phyloP scores from a whole-genome alignment of 2,113 vertebrate genomes.

The Panurus biarmicus region DNA sequence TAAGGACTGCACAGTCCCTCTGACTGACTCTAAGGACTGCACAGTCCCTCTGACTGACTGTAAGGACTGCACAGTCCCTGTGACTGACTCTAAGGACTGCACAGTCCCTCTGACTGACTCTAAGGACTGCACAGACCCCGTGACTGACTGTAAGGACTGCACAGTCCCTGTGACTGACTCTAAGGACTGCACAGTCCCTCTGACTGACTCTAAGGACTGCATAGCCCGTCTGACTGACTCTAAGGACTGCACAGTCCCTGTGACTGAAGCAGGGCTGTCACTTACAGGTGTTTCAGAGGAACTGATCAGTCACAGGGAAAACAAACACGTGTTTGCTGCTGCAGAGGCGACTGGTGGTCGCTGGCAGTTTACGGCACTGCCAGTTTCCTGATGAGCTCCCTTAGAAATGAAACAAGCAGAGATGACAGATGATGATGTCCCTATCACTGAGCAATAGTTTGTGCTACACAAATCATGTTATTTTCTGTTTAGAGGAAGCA shows the following conservation, averaged over 20 bases:
- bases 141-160: too few relatives aligned
- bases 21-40: too few relatives aligned
- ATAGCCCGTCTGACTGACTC: too few relatives aligned
- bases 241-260: not conserved
- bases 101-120: too few relatives aligned
- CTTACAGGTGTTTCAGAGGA: not conserved
- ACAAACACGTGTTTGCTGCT: not conserved
- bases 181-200: too few relatives aligned
- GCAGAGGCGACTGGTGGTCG: not conserved
- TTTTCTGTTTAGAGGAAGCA: constrained; percentile 17
- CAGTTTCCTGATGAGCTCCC: not conserved
- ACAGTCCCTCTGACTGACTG: too few relatives aligned
- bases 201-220: too few relatives aligned
- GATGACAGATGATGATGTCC: constrained; percentile 17
- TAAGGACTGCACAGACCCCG: too few relatives aligned
- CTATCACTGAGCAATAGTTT: constrained; percentile 14
- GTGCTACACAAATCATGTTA: constrained; percentile 15
- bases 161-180: too few relatives aligned
- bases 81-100: too few relatives aligned
- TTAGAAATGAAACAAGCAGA: not conserved
- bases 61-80: too few relatives aligned
- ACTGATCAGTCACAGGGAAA: not conserved
- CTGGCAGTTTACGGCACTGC: not conserved
- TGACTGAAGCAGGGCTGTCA: not conserved
- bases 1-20: too few relatives aligned